These are phyloP conservation scores for Calycopis cecrops DNA, from an alignment of 1,140 invertebrate species.

Conservation along the genomic window DNA sequence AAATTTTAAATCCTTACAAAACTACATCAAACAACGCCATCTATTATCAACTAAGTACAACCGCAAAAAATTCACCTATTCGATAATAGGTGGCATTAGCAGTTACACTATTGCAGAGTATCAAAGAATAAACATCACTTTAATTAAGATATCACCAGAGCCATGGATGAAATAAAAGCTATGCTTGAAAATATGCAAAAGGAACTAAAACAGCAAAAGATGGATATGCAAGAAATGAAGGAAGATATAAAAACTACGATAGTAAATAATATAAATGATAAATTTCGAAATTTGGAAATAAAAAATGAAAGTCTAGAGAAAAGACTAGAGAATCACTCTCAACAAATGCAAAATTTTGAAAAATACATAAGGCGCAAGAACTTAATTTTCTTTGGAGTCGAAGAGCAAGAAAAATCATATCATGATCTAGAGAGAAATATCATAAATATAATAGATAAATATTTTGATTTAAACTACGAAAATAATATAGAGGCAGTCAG, in stretches of 20 bases:
- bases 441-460: background rate
- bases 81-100: too few species aligned
- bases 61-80: too few species aligned
- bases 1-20: too few species aligned
- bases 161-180: background rate
- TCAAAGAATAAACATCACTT: too few species aligned
- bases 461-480: background rate
- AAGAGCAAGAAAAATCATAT: constrained; percentile 6
- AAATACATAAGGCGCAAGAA: constrained; percentile 6
- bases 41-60: too few species aligned
- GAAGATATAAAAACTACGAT: constrained; percentile 11
- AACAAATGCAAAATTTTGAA: constrained; percentile 1
- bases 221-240: constrained; percentile 1
- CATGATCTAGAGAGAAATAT: constrained; percentile 9
- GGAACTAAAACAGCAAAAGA: constrained; percentile 5
- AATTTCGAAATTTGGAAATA: constrained; percentile 1
- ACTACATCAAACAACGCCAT: too few species aligned
- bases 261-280: constrained; percentile 10
- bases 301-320: constrained; percentile 1
- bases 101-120: too few species aligned
- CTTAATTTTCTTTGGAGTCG: constrained; percentile 8
- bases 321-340: background rate
- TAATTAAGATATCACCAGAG: too few species aligned
- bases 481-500: constrained; percentile 4
- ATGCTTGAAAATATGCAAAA: background rate